Percentiles rank a stretch among this genome's conserved stretches.
Conservation (phyloP, 2,888 invertebrate species). For the Andrena minutula region DNA sequence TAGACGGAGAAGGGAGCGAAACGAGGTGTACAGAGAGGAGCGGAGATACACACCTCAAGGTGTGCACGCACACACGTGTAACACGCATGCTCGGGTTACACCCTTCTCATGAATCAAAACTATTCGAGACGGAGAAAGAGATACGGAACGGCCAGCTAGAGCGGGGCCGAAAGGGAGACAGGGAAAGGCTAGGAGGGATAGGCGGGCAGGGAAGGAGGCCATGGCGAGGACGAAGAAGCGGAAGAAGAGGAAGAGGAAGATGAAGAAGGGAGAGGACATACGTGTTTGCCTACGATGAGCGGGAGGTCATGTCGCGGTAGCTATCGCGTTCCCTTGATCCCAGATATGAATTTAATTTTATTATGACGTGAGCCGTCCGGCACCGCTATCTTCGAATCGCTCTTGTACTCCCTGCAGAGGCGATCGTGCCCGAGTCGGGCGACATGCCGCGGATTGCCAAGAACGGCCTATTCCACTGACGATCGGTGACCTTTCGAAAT, state of each 20-base stretch:
- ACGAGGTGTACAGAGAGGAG: conserved; percentile 56
- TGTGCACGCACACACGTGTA: conserved; percentile 61
- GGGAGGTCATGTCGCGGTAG: conserved; percentile 77
- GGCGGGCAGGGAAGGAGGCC: conserved; percentile 28
- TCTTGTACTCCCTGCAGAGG: conserved; percentile 69
- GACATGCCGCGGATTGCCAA: conserved; percentile 16
- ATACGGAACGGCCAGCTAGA: conserved; percentile 41
- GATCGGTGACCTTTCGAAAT: conserved; percentile 65
- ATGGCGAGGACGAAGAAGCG: conserved; percentile 15
- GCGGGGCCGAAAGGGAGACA: conserved; percentile 30
- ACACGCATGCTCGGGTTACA: conserved; percentile 73
- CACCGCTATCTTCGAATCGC: conserved; percentile 77
- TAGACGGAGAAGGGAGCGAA: conserved; percentile 56
- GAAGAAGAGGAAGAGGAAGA: conserved; percentile 16
- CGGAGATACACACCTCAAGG: conserved; percentile 56
- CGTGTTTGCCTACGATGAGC: conserved; percentile 74
- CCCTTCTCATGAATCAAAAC: conserved; percentile 76
- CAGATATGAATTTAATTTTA: conserved; percentile 80
- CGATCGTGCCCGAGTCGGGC: conserved; percentile 33
- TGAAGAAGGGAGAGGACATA: conserved; percentile 35
- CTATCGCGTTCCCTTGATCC: conserved; percentile 79
- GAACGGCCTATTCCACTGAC: conserved; percentile 61
- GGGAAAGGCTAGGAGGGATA: conserved; percentile 18
- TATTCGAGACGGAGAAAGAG: conserved; percentile 67
- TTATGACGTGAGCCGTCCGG: conserved; percentile 78